A percentile compares a stretch with the other conserved stretches of the same genome.
phyloP scores from a whole-genome alignment of 2,888 invertebrate genomes.

The Perizoma flavofasciatum region DNA sequence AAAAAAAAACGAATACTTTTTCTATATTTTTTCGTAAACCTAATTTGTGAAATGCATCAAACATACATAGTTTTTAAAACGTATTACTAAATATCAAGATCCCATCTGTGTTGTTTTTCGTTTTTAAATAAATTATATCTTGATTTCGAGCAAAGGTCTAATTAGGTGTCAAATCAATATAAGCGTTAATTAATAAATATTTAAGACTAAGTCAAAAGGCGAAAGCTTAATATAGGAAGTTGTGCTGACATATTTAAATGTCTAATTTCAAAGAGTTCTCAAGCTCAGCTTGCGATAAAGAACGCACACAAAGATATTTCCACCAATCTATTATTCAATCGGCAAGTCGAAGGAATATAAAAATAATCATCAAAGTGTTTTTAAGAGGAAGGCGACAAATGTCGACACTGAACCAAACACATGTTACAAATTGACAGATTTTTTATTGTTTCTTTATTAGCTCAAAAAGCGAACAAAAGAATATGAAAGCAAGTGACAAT shows the following conservation, averaged over 20 bases:
- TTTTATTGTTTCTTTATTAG: slow-evolving; percentile 79
- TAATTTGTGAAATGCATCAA: too few species aligned
- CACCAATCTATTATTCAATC: slow-evolving; percentile 81
- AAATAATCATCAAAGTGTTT: slow-evolving; percentile 83
- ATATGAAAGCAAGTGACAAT: slow-evolving; percentile 66
- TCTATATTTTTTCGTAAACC: too few species aligned
- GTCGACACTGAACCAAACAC: slow-evolving; percentile 77
- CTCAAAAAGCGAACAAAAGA: slow-evolving; percentile 62
- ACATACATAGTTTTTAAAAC: too few species aligned
- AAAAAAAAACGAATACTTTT: too few species aligned
- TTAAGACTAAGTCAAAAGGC: slow-evolving; percentile 41
- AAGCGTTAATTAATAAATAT: slow-evolving; percentile 64
- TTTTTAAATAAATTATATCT: too few species aligned
- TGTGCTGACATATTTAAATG: slow-evolving; percentile 79
- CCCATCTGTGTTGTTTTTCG: too few species aligned
- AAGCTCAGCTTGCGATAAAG: slow-evolving; percentile 63
- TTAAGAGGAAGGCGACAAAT: slow-evolving; percentile 79
- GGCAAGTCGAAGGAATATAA: slow-evolving; percentile 75
- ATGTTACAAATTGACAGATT: slow-evolving; percentile 81
- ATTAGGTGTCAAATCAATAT: slow-evolving; percentile 46
- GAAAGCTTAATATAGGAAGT: slow-evolving; percentile 72
- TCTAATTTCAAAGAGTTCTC: slow-evolving; percentile 69
- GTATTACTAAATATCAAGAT: too few species aligned
- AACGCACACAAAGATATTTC: slow-evolving; percentile 76
- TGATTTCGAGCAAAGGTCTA: neutral